Evolutionary conservation across 2,888 invertebrate species (phyloP).

Genomic region (Melikaiella ostensackeni): DNA sequence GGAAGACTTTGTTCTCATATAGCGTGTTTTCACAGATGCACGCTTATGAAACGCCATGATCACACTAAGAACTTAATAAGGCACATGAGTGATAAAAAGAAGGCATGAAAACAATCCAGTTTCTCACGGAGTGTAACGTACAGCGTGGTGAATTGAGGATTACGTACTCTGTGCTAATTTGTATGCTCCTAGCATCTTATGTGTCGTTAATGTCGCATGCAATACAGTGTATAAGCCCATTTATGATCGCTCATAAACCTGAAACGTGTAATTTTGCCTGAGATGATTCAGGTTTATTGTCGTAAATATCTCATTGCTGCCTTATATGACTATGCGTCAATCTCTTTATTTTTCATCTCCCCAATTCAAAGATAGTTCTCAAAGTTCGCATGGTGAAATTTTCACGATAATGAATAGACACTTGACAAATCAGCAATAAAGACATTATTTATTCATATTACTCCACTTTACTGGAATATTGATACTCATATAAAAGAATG

Average conservation of each 20-base stretch:
- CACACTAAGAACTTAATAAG: background rate
- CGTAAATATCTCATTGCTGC: slow-evolving; percentile 1
- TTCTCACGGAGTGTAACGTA: slow-evolving; percentile 19
- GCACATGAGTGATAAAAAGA: background rate
- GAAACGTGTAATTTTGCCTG: slow-evolving; percentile 5
- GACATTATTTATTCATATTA: background rate
- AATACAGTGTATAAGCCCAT: background rate
- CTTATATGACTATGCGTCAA: background rate
- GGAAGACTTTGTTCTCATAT: background rate
- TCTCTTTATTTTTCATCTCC: background rate
- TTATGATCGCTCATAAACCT: slow-evolving; percentile 10
- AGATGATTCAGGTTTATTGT: slow-evolving; percentile 8
- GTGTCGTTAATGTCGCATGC: slow-evolving; percentile 18
- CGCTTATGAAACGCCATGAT: background rate
- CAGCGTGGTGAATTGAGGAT: slow-evolving; percentile 16
- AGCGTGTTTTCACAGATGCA: background rate
- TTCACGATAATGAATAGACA: background rate
- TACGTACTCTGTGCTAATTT: slow-evolving; percentile 27
- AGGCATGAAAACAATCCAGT: slow-evolving; percentile 18
- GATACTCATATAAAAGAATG: no score
- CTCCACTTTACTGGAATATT: background rate
- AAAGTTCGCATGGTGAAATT: slow-evolving; percentile 8
- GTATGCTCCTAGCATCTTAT: slow-evolving; percentile 3
- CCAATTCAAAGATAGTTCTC: background rate
- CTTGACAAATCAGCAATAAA: slow-evolving; percentile 4